Evolutionary conservation across 2,113 vertebrate genomes (phyloP), one percentile per base, ranked within the genome.

Genomic region (Rhombomys opimus): DNA sequence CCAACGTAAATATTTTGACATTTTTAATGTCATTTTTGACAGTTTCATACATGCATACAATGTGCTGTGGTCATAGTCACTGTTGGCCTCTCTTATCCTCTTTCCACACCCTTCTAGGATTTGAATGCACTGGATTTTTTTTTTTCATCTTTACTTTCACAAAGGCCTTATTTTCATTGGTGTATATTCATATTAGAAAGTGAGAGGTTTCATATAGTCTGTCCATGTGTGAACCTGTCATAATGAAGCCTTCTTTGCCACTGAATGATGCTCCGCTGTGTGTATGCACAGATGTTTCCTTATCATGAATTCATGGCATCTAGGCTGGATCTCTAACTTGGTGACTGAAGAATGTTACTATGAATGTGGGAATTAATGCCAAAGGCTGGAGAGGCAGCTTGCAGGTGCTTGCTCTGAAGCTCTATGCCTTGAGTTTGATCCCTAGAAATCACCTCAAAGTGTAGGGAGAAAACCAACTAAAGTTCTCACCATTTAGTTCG

Each of bases 241-340:
- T 65, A 18, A 3, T 5, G 52, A 23, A 81, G n/a, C 18, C 17
- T 50, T 85, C 27, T 50, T 23, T 32, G 14, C 15, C 18, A 27
- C 17, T 23, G 85, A 68, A 22, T 2, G 0, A 38, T 41, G 52
- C 3, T 73, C 52, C 4, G 11, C 30, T 38, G 5, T 73, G 67
- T 0, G 2, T 23, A 67, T n/a, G 50, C 0, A 72, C 23, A 4
- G 3, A 38, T 0, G 20, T 17, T 87, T n/a, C n/a, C 67, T 25
- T 38, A 86, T 14, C 65, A 23, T 1, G 1, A 35, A 27, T 38
- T 57, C 32, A 17, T 54, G 7, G 86, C 32, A 27, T n/a, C 22
- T 23, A 17, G 82, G 61, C 38, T 23, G 65, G 52, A 30, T 73
- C 67, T 52, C 23, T 87, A 87, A 9, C 50, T 72, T 2, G 32